Evolutionary conservation across 2,888 invertebrate species (phyloP).

Genomic region (Pedicia rivosa): DNA sequence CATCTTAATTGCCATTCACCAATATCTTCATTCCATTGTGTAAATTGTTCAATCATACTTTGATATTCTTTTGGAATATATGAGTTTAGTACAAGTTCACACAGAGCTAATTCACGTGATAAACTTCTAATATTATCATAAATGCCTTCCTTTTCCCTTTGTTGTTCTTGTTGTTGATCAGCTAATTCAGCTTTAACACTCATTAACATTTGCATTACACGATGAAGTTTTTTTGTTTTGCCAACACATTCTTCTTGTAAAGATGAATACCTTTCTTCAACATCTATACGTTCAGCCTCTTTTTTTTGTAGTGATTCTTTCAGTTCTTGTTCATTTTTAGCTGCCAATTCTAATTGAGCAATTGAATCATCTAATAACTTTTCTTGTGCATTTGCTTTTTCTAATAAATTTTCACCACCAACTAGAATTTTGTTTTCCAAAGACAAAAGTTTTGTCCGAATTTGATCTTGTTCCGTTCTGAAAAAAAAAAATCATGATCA

Average conservation of each 20-base stretch:
- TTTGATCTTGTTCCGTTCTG: slow-evolving; percentile 54
- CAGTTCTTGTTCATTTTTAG: slow-evolving; percentile 63
- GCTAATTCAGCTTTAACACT: slow-evolving; percentile 71
- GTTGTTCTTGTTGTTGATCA: slow-evolving; percentile 85
- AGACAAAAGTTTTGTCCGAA: slow-evolving; percentile 71
- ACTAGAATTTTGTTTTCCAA: slow-evolving; percentile 93
- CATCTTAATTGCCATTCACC: slow-evolving; percentile 98
- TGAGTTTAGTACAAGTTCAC: slow-evolving; percentile 77
- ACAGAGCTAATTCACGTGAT: slow-evolving; percentile 76
- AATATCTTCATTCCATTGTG: slow-evolving; percentile 96
- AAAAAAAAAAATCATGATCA: slow-evolving; percentile 4
- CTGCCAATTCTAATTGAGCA: slow-evolving; percentile 60
- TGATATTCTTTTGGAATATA: slow-evolving; percentile 91
- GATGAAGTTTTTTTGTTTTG: slow-evolving; percentile 81
- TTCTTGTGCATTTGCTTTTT: slow-evolving; percentile 91
- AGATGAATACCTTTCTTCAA: slow-evolving; percentile 87
- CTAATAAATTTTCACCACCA: slow-evolving; percentile 94
- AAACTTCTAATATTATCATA: slow-evolving; percentile 84
- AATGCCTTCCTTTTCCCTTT: slow-evolving; percentile 91
- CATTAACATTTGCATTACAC: slow-evolving; percentile 73
- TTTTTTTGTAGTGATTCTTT: slow-evolving; percentile 72
- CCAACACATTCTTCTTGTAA: slow-evolving; percentile 91
- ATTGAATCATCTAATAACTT: slow-evolving; percentile 76
- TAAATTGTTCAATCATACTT: slow-evolving; percentile 78
- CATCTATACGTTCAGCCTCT: slow-evolving; percentile 81